A percentile compares a stretch with the other conserved stretches of the same genome.
Evolutionary conservation across 2,113 vertebrate genomes (phyloP).

Genomic region (Thermophis baileyi): DNA sequence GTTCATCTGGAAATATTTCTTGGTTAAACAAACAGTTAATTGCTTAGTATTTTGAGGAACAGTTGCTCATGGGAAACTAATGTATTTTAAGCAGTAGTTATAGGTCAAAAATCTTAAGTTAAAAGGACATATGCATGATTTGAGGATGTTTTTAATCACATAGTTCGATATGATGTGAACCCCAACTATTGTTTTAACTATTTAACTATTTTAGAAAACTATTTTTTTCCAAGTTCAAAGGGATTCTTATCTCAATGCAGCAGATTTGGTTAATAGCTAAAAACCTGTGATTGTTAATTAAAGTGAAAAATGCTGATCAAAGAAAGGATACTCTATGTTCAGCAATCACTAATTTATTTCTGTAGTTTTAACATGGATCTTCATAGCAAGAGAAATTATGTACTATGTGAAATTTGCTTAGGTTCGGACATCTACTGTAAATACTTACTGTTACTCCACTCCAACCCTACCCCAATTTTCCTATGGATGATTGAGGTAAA

Average conservation of each 20-base stretch:
- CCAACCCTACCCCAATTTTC: not conserved
- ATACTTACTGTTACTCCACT: not conserved
- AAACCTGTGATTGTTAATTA: not conserved
- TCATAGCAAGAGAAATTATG: not conserved
- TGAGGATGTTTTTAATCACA: not conserved
- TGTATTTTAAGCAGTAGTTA: not conserved
- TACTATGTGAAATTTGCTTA: not conserved
- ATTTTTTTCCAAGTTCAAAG: not conserved
- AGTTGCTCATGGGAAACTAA: not conserved
- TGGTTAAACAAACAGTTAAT: not conserved
- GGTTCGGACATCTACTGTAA: not conserved
- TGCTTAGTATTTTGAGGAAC: not conserved
- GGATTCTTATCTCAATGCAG: not conserved
- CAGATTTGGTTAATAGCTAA: not conserved
- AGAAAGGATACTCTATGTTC: not conserved
- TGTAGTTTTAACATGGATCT: not conserved
- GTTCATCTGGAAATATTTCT: not conserved
- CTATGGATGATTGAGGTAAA: not conserved
- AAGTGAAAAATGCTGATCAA: not conserved
- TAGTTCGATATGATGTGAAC: not conserved
- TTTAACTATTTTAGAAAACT: not conserved
- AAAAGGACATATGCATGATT: not conserved
- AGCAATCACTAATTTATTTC: not conserved
- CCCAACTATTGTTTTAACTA: not conserved
- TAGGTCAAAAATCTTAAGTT: not conserved